Evolutionary conservation across 2,888 invertebrate genomes (phyloP).

Genomic region (Cephus sareptanus): DNA sequence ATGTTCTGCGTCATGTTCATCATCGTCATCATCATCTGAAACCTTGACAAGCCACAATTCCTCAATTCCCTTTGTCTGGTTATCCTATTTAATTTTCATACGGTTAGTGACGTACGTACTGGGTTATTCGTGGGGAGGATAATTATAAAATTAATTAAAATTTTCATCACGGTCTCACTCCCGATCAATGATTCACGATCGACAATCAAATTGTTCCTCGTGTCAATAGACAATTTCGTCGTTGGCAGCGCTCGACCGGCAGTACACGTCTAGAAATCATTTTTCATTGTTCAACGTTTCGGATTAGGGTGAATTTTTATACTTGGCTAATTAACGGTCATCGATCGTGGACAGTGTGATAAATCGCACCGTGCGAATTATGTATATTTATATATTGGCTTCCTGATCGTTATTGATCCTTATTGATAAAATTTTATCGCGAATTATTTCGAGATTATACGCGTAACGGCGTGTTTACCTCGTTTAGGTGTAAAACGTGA

Average conservation of each 20-base stretch:
- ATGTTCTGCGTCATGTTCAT: not conserved
- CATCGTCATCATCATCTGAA: not conserved
- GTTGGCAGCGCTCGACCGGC: not conserved
- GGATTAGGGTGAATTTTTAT: not conserved
- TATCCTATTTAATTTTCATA: not conserved
- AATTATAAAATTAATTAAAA: not conserved
- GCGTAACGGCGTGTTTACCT: not conserved
- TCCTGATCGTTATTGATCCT: not conserved
- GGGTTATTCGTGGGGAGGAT: not conserved
- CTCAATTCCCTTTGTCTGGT: not conserved
- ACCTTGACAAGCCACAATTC: not conserved
- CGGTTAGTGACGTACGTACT: not conserved
- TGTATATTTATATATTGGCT: not conserved
- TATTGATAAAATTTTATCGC: not conserved
- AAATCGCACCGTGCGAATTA: not conserved
- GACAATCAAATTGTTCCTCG: not conserved
- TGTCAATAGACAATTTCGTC: not conserved
- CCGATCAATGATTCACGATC: not conserved
- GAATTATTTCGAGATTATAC: not conserved
- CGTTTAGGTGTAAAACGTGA: no score
- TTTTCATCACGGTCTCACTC: not conserved
- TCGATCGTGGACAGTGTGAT: not conserved
- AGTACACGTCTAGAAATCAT: not conserved
- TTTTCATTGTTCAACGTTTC: not conserved
- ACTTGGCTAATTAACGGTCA: not conserved